Conservation (phyloP, 2,113 vertebrate genomes). For the Lepisosteus osseus region DNA sequence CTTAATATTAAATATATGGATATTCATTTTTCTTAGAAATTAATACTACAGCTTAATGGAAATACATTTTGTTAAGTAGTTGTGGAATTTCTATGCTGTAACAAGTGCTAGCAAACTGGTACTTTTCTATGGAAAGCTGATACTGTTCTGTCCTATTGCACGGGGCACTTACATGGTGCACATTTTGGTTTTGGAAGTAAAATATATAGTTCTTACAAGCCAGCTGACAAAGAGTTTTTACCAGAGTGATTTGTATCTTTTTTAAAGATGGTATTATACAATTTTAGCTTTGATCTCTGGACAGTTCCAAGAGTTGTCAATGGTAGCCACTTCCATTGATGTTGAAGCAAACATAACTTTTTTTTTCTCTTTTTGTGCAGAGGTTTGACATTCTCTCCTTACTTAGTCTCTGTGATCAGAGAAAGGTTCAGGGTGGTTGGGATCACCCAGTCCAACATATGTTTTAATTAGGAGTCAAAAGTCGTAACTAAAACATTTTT, state of each 20-base stretch:
- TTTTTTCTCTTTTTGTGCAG: background rate
- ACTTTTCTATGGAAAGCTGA: too few species aligned
- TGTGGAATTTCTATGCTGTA: too few species aligned
- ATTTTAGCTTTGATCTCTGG: slow-evolving; percentile 1
- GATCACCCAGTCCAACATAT: slow-evolving; percentile 10
- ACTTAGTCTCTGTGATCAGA: background rate
- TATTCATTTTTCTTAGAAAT: too few species aligned
- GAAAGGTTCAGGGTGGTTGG: slow-evolving; percentile 5
- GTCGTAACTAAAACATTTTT: background rate
- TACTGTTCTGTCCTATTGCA: too few species aligned
- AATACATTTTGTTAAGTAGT: too few species aligned
- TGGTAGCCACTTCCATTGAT: background rate
- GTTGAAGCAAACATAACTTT: background rate
- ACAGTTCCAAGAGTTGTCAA: slow-evolving; percentile 2
- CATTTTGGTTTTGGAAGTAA: background rate
- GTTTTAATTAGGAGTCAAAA: slow-evolving; percentile 22
- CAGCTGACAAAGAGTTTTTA: background rate
- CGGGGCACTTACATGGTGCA: too few species aligned
- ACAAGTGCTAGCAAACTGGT: too few species aligned
- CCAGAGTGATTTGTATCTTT: background rate
- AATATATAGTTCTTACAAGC: background rate
- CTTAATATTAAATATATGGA: too few species aligned
- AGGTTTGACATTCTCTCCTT: background rate
- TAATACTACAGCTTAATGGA: too few species aligned
- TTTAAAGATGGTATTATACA: background rate